Evolutionary conservation across 2,888 invertebrate genomes (phyloP).

Genomic region (Drosophila prostipennis): DNA sequence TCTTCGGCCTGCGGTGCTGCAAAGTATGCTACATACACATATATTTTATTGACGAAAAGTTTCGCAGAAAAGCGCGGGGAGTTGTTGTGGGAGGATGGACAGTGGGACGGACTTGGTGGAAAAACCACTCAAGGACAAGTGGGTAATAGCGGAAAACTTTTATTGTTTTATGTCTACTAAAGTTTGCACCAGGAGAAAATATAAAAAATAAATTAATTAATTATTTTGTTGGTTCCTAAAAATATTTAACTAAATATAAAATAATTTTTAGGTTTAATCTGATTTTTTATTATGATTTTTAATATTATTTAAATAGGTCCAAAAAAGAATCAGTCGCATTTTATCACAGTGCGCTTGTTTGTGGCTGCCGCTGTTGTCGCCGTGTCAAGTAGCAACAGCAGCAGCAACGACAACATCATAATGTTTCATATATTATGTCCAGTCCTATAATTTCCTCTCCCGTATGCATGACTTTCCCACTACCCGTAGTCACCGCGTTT

Average conservation of each 20-base stretch:
- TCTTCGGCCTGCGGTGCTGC: constrained; percentile 17
- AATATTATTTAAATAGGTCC: too few relatives aligned
- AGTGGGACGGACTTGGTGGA: constrained; percentile 59
- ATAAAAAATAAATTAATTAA: background rate
- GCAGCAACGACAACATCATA: constrained; percentile 43
- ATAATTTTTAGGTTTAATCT: too few relatives aligned
- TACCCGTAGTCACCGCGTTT: background rate
- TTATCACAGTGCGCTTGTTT: background rate
- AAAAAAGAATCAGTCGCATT: too few relatives aligned
- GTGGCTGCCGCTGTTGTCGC: constrained; percentile 13
- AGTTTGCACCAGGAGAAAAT: constrained; percentile 40
- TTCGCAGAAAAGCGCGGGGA: constrained; percentile 37
- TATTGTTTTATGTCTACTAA: constrained; percentile 75
- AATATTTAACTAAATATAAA: too few relatives aligned
- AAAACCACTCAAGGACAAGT: constrained; percentile 80
- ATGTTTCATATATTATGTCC: constrained; percentile 67
- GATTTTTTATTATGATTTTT: too few relatives aligned
- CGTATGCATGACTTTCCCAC: constrained; percentile 64
- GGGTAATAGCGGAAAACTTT: constrained; percentile 80
- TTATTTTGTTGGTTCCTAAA: too few relatives aligned
- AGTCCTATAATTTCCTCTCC: constrained; percentile 66
- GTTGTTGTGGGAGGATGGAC: background rate
- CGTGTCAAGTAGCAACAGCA: constrained; percentile 47
- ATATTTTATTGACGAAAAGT: constrained; percentile 73
- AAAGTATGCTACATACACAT: constrained; percentile 42